Percentiles rank a stretch among this genome's conserved stretches.
Evolutionary conservation across 2,797 vertebrate genomes (phyloP).

Genomic region (Jordanella pulchra): DNA sequence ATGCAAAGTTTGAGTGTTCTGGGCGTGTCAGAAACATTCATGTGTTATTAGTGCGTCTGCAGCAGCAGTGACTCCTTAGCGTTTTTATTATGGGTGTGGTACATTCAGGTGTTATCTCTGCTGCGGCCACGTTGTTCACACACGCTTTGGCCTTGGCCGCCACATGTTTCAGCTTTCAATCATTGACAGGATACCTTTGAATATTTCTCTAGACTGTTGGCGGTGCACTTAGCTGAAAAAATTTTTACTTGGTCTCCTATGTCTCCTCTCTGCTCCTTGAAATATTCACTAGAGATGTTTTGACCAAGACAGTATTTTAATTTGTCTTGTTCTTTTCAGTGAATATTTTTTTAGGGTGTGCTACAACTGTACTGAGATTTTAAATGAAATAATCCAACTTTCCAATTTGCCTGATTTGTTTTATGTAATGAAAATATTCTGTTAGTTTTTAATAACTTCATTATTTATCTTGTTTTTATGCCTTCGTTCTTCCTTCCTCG

Average conservation of each 20-base stretch:
- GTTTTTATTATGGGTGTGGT: slow-evolving; percentile 34
- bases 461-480: background rate
- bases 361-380: too few relatives aligned
- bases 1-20: background rate
- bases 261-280: background rate
- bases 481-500: background rate
- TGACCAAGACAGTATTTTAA: background rate
- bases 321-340: too few relatives aligned
- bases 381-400: too few relatives aligned
- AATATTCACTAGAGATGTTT: too few relatives aligned
- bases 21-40: slow-evolving; percentile 2
- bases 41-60: background rate
- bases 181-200: background rate
- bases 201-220: background rate
- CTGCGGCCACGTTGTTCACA: background rate
- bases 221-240: background rate
- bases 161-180: slow-evolving; percentile 20
- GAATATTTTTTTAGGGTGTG: background rate
- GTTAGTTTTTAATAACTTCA: background rate
- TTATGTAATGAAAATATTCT: too few relatives aligned
- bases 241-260: background rate
- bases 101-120: background rate
- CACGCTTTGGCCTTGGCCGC: background rate
- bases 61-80: slow-evolving; percentile 1
- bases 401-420: too few relatives aligned